A percentile compares a stretch with the other conserved stretches of the same genome.
Evolutionary conservation across 2,797 vertebrate genomes (phyloP).

Genomic region (Dendrocincla fuliginosa): DNA sequence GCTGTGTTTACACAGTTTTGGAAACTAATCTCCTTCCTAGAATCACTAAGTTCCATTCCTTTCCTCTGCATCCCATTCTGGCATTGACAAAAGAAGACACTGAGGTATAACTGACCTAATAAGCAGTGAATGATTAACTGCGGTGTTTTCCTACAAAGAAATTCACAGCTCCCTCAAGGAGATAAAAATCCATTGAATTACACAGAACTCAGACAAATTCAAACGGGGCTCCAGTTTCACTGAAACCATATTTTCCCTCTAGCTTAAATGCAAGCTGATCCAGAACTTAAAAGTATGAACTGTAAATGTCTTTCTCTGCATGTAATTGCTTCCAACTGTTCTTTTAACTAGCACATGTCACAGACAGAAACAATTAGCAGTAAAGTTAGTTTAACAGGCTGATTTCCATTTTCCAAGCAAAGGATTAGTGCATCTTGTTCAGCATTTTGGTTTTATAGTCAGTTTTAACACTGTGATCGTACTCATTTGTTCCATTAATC

Average conservation of each 20-base stretch:
- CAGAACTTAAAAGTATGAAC: not conserved
- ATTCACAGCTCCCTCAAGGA: not conserved
- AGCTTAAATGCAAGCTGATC: not conserved
- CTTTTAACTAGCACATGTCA: not conserved
- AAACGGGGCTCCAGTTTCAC: not conserved
- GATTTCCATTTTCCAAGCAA: not conserved
- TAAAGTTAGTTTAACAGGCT: not conserved
- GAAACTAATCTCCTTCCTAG: not conserved
- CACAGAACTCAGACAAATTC: not conserved
- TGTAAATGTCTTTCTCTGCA: not conserved
- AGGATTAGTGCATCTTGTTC: not conserved
- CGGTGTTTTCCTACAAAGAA: not conserved
- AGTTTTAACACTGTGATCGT: not conserved
- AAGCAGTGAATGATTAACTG: not conserved
- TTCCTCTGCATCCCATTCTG: not conserved
- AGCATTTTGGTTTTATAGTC: not conserved
- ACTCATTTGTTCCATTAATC: not conserved
- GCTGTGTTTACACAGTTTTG: not conserved
- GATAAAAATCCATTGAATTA: not conserved
- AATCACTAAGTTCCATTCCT: not conserved
- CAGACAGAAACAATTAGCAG: not conserved
- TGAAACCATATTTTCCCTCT: not conserved
- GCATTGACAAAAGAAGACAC: not conserved
- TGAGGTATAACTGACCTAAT: not conserved
- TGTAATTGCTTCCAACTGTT: not conserved